Conservation (phyloP, 2,888 invertebrate genomes). For the Clivina fossor region DNA sequence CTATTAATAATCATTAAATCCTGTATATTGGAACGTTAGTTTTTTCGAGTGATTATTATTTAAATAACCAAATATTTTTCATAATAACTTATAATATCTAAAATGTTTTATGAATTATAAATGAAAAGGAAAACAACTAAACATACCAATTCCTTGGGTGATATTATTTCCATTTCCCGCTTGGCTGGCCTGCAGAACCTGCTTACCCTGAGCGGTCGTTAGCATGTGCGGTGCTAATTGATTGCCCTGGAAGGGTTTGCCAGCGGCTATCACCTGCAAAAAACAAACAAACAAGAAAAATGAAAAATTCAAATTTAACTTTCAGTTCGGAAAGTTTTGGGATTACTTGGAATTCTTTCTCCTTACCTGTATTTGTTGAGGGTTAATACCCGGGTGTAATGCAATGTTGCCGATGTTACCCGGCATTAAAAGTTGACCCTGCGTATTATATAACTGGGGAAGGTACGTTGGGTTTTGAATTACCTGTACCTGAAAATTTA, state of each 20-base stretch:
- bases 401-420: conserved; percentile 77
- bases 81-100: no score
- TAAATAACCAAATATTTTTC: no score
- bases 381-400: conserved; percentile 74
- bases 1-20: no score
- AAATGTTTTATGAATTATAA: no score
- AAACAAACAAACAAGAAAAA: background rate
- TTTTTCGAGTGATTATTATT: no score
- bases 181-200: conserved; percentile 66
- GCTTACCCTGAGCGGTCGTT: conserved; percentile 71
- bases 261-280: conserved; percentile 77
- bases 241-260: conserved; percentile 82
- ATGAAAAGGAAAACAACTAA: background rate
- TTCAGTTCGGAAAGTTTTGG: no score
- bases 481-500: conserved; percentile 65
- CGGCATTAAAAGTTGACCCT: conserved; percentile 78
- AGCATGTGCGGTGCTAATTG: conserved; percentile 81
- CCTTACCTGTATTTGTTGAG: conserved; percentile 72
- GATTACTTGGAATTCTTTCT: no score
- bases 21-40: no score
- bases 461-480: conserved; percentile 77
- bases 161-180: conserved; percentile 50
- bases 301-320: no score
- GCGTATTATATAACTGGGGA: conserved; percentile 79
- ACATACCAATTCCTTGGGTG: conserved; percentile 30